Conservation (phyloP, 1,140 invertebrate species). For the Sitobion miscanthi region DNA sequence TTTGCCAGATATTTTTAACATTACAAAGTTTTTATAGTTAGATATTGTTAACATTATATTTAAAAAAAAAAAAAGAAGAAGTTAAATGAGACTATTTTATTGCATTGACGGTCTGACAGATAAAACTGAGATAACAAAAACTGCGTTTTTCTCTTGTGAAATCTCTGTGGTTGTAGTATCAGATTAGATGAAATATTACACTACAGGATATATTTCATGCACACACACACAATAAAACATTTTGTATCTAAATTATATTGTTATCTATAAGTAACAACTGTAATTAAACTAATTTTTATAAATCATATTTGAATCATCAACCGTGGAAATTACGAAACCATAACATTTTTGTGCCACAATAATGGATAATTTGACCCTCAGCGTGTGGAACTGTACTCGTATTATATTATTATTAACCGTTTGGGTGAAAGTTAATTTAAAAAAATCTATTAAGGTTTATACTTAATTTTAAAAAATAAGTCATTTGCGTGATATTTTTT, state of each 20-base stretch:
- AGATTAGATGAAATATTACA: neutral
- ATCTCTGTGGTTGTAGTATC: neutral
- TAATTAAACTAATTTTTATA: neutral
- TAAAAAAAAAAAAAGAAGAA: neutral
- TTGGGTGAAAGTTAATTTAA: neutral
- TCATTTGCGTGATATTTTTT: neutral
- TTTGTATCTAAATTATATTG: neutral
- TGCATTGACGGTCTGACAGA: neutral
- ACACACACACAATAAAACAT: neutral
- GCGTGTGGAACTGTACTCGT: neutral
- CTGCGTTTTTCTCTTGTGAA: neutral
- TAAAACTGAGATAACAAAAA: neutral
- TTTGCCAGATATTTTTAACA: neutral
- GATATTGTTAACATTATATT: neutral
- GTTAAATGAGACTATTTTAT: conserved; percentile 4
- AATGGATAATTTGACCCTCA: neutral
- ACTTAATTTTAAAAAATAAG: neutral
- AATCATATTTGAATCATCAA: neutral
- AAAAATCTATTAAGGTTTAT: neutral
- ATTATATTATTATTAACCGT: neutral
- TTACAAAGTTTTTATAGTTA: neutral
- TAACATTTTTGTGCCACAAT: neutral
- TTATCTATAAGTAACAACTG: neutral
- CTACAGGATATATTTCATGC: neutral
- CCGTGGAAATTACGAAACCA: neutral